These are phyloP conservation scores for Anolis sagrei DNA, from an alignment of 2,113 vertebrate species.

Conservation along the genomic window DNA sequence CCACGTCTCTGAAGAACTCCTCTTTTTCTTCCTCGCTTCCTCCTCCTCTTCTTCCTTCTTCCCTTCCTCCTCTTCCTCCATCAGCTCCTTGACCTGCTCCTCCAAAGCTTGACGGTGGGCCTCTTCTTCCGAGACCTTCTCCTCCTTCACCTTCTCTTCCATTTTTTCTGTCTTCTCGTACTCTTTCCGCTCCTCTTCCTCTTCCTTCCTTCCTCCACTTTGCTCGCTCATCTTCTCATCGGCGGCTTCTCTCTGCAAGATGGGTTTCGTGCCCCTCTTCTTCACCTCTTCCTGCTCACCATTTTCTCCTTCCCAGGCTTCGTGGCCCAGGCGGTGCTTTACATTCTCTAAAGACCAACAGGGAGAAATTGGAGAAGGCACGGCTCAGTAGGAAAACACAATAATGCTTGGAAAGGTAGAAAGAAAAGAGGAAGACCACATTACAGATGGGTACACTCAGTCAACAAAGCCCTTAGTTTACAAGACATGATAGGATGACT, in stretches of 20 bases:
- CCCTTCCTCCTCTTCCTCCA: conserved; percentile 64
- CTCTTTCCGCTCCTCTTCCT: conserved; percentile 68
- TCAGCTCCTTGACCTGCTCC: conserved; percentile 63
- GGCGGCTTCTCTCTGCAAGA: conserved; percentile 65
- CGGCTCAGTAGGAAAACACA: background rate
- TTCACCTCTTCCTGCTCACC: conserved; percentile 54
- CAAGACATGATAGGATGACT: too few species aligned
- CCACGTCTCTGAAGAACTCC: conserved; percentile 24
- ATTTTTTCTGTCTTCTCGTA: conserved; percentile 76
- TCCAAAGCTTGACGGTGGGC: conserved; percentile 45
- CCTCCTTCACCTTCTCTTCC: conserved; percentile 69
- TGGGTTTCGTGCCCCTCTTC: conserved; percentile 47
- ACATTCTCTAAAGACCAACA: conserved; percentile 9
- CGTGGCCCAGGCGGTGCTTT: conserved; percentile 20
- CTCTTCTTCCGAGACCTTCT: conserved; percentile 27
- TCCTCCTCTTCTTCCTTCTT: conserved; percentile 57
- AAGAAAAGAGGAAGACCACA: too few species aligned
- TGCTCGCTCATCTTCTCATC: conserved; percentile 67
- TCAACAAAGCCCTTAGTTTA: too few species aligned
- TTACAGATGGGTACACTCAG: too few species aligned
- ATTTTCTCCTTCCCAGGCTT: conserved; percentile 22
- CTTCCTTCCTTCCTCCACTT: conserved; percentile 59
- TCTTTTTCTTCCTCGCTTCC: conserved; percentile 47
- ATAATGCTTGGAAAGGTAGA: background rate
- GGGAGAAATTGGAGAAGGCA: background rate